Evolutionary conservation across 2,797 vertebrate species (phyloP).

Genomic region (Orientallactaga sibirica): DNA sequence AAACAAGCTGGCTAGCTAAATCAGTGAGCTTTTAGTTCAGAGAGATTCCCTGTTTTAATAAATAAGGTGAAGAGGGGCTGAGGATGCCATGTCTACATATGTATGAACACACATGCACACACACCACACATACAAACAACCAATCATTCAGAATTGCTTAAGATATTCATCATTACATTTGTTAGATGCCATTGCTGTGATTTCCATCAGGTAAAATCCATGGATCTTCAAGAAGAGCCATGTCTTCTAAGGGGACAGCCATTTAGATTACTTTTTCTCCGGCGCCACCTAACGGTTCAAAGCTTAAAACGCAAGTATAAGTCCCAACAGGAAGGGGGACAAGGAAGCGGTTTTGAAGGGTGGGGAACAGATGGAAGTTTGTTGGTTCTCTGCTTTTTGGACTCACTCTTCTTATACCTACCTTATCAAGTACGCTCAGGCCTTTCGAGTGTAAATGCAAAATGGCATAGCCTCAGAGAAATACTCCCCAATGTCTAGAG

Average conservation of each 20-base stretch:
- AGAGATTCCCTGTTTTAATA: no score
- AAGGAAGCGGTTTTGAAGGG: background rate
- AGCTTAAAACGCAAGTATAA: background rate
- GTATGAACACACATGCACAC: no score
- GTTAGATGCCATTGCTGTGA: background rate
- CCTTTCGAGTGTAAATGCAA: background rate
- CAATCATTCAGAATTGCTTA: background rate
- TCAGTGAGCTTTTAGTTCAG: no score
- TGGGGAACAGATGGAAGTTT: no score
- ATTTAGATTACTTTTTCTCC: background rate
- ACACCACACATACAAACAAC: no score
- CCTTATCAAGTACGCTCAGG: background rate
- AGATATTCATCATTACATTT: background rate
- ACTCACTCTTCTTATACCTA: accelerated
- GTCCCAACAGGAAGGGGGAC: accelerated
- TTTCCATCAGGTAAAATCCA: background rate
- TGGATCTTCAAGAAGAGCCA: background rate
- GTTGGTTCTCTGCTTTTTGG: background rate
- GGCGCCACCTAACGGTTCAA: conserved; percentile 40
- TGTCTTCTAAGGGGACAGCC: background rate
- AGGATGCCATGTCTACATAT: no score
- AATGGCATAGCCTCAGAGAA: accelerated
- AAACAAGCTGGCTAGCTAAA: no score
- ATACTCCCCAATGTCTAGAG: accelerated
- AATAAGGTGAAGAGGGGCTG: no score